phyloP scores from a whole-genome alignment of 2,888 invertebrate species.

The Caenorhabditis uteleia region DNA sequence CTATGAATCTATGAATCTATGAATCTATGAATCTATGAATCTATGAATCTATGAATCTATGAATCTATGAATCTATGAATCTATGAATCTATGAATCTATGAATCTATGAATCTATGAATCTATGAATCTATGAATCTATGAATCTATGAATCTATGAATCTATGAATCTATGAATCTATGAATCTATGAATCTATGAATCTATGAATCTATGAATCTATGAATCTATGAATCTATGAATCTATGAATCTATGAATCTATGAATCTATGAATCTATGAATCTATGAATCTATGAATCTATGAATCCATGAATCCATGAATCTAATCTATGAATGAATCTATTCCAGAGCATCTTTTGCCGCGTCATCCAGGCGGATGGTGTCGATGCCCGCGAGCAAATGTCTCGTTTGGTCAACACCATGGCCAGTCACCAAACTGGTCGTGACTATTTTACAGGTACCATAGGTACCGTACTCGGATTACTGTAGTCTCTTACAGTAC shows the following conservation, averaged over 20 bases:
- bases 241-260: not conserved
- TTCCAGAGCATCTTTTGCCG: constrained; percentile 41
- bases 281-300: not conserved
- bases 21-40: too few species aligned
- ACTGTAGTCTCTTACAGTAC: constrained; percentile 16
- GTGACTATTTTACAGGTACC: constrained; percentile 44
- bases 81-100: too few species aligned
- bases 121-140: too few species aligned
- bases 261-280: too few species aligned
- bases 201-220: not conserved
- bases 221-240: not conserved
- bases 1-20: too few species aligned
- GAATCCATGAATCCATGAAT: too few species aligned
- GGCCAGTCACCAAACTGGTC: constrained; percentile 40
- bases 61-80: too few species aligned
- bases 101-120: too few species aligned
- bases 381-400: constrained; percentile 50
- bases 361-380: constrained; percentile 47
- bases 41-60: too few species aligned
- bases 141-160: too few species aligned
- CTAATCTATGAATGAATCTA: not conserved
- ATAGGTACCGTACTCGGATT: constrained; percentile 60
- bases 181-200: too few species aligned
- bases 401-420: constrained; percentile 49
- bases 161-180: too few species aligned